Evolutionary conservation across 2,888 invertebrate genomes (phyloP).

Genomic region (Meteorus colon): DNA sequence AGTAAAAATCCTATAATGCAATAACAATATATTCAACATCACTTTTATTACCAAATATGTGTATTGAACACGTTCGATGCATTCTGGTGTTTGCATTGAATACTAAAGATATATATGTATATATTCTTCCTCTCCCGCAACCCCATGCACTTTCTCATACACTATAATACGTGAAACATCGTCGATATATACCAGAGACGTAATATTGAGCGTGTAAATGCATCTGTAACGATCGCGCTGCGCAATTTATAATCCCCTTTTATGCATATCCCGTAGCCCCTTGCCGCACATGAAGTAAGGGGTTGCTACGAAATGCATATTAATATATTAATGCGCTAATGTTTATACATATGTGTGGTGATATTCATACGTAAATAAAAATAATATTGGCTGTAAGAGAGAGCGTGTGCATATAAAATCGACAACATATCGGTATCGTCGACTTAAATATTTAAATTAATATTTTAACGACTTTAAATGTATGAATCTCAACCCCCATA

Average conservation of each 20-base stretch:
- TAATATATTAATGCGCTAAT: constrained; percentile 60
- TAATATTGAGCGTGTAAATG: constrained; percentile 49
- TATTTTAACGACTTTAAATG: constrained; percentile 1
- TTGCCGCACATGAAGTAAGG: constrained; percentile 37
- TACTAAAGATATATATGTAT: not conserved
- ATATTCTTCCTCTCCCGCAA: not conserved
- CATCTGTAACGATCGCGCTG: constrained; percentile 44
- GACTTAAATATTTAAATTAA: not conserved
- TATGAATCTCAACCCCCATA: not conserved
- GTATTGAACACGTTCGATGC: not conserved
- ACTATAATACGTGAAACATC: constrained; percentile 7
- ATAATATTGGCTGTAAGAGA: not conserved
- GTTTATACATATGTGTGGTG: constrained; percentile 50
- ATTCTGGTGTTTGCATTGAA: constrained; percentile 2
- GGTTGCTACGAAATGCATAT: constrained; percentile 47
- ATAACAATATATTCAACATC: not conserved
- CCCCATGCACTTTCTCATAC: not conserved
- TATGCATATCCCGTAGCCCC: constrained; percentile 32
- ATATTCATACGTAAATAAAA: constrained; percentile 8
- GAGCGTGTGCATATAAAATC: constrained; percentile 44
- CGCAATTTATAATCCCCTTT: constrained; percentile 27
- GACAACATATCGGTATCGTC: constrained; percentile 45
- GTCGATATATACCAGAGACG: constrained; percentile 3
- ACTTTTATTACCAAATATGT: not conserved
- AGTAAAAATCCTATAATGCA: not conserved